These are phyloP conservation scores for Tragelaphus scriptus DNA, from an alignment of 2,113 vertebrate genomes.

Conservation along the genomic window DNA sequence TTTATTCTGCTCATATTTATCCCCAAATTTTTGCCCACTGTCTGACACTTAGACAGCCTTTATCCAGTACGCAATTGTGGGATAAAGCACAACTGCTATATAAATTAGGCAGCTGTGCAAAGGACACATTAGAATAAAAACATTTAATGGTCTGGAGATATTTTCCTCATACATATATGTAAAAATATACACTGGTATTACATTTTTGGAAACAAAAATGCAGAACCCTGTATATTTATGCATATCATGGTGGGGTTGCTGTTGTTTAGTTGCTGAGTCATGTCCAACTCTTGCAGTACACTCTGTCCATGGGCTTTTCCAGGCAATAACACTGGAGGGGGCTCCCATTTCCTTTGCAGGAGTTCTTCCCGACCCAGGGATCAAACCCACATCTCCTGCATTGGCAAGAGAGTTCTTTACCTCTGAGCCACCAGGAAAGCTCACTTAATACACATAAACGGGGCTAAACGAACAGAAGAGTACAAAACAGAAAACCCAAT, in stretches of 20 bases:
- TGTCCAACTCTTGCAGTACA: background rate
- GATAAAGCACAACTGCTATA: background rate
- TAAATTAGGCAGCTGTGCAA: background rate
- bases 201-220: background rate
- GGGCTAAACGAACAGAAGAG: background rate
- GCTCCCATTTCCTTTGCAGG: background rate
- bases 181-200: background rate
- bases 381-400: background rate
- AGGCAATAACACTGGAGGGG: background rate
- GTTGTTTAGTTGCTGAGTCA: background rate
- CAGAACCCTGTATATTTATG: background rate
- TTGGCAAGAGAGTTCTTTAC: background rate
- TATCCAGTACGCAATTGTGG: fast-evolving
- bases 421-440: background rate
- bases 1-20: fast-evolving
- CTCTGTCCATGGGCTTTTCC: background rate
- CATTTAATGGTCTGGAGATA: too few species aligned
- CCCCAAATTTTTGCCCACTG: fast-evolving
- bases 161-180: background rate
- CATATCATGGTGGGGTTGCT: background rate
- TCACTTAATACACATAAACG: background rate
- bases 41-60: background rate
- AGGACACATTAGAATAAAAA: background rate
- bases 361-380: background rate
- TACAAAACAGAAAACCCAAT: background rate